A percentile compares a stretch with the other conserved stretches of the same genome.
These are phyloP conservation scores for Notoglanidium macrostoma DNA, from an alignment of 2,797 vertebrate species.

Conservation along the genomic window DNA sequence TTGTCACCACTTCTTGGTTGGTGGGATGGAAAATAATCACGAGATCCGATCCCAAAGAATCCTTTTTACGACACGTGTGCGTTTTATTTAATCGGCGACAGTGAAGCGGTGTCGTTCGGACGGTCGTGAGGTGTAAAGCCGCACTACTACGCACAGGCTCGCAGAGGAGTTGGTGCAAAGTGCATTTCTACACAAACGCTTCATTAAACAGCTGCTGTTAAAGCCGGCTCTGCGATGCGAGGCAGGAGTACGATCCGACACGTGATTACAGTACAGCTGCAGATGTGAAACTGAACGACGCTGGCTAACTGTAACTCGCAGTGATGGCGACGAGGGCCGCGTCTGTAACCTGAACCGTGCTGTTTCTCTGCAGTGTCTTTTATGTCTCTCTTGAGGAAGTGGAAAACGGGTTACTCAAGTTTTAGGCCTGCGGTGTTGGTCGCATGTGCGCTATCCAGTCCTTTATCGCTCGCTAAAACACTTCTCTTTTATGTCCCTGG, in stretches of 20 bases:
- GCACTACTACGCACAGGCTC: not conserved
- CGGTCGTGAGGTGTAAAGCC: not conserved
- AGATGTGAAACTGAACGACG: not conserved
- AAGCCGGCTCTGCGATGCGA: not conserved
- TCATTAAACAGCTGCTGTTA: not conserved
- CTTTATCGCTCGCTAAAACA: conserved; percentile 56
- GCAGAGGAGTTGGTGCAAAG: not conserved
- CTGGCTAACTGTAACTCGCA: not conserved
- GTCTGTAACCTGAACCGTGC: conserved; percentile 58
- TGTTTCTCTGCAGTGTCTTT: conserved; percentile 51
- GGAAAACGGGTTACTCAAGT: conserved; percentile 76
- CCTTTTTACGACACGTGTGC: not conserved
- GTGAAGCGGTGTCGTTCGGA: not conserved
- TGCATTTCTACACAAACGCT: not conserved
- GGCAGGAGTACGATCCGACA: not conserved
- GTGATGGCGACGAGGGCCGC: not conserved
- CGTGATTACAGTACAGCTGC: not conserved
- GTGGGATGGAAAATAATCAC: no score
- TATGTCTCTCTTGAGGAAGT: conserved; percentile 61
- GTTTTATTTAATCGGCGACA: not conserved
- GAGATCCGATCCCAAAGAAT: not conserved
- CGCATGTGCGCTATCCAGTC: conserved; percentile 52
- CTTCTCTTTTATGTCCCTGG: conserved; percentile 60
- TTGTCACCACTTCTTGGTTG: not conserved
- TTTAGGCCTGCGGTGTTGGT: conserved; percentile 58